Evolutionary conservation across 2,797 vertebrate species (phyloP).

Genomic region (Lepidocolaptes lacrymiger): DNA sequence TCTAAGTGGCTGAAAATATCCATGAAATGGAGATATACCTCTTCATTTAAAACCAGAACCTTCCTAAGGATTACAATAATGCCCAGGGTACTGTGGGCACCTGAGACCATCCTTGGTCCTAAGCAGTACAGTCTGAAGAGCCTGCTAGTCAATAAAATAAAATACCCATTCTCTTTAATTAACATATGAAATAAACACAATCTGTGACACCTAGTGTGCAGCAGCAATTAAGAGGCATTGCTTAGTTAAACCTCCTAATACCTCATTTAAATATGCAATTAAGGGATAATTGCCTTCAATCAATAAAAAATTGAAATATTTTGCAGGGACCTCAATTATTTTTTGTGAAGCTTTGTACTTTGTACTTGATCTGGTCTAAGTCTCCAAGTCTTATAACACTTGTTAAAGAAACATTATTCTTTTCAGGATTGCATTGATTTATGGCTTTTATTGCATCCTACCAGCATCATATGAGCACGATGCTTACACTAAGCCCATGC

Average conservation of each 20-base stretch:
- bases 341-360: constrained; percentile 76
- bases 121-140: constrained; percentile 77
- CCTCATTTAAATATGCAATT: constrained; percentile 91
- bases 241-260: constrained; percentile 89
- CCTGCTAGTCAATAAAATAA: constrained; percentile 82
- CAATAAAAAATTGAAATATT: constrained; percentile 89
- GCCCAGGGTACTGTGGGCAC: constrained; percentile 82
- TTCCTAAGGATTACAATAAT: constrained; percentile 87
- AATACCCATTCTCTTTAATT: constrained; percentile 88
- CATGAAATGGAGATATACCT: constrained; percentile 55
- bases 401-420: constrained; percentile 68
- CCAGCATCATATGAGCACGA: constrained; percentile 24
- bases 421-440: constrained; percentile 22
- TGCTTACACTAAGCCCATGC: constrained; percentile 10
- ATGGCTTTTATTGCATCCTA: constrained; percentile 55
- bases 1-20: constrained; percentile 56
- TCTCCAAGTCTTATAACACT: constrained; percentile 33
- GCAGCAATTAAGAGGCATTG: constrained; percentile 94
- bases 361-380: constrained; percentile 54
- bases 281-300: constrained; percentile 90
- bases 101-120: constrained; percentile 79
- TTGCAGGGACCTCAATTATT: constrained; percentile 81
- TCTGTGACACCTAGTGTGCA: constrained; percentile 90
- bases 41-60: constrained; percentile 79
- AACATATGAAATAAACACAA: constrained; percentile 89